Base-by-base conservation (phyloP, 2,888 invertebrate genomes). In the Acronicta leporina region DNA sequence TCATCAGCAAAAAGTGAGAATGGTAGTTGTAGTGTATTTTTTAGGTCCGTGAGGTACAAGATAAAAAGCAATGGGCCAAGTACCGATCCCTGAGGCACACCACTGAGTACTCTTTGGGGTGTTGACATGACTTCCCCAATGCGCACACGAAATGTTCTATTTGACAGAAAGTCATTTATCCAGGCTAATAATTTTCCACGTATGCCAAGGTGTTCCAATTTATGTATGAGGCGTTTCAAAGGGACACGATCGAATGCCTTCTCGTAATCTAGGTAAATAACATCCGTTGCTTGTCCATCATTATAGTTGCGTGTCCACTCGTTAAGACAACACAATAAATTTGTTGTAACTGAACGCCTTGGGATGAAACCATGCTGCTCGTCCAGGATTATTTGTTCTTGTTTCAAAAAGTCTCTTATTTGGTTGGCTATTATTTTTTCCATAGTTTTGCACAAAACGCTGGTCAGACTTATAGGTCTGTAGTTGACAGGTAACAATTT, bases 401-500 rank as follows among this genome's bases (percentile, higher is more conserved):
- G 13, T 38, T 13, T 38, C n/a, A 38, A n/a, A 38, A 38, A 13
- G 13, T n/a, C 13, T 38, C 35, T 35, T 35, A 10, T 35, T 6
- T 35, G 35, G 27, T 27, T 5, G 27, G 27, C 27, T 27, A 27
- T 27, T 2, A 27, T 5, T 27, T 27, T 27, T 27, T 27, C 27
- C 27, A 27, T 27, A 27, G 27, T 27, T 27, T 27, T 27, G 27
- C 27, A 27, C 6, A 27, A 5, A 27, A 27, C 27, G 27, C 27
- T 27, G 27, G 27, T 27, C 27, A 27, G 6, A 27, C 27, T 27
- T 27, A 27, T 27, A 5, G 27, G 27, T 27, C 27, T 40, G n/a
- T 40, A 40, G 40, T 40, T 13, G 40, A 40, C 40, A n/a, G 40
- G 40, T n/a, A n/a, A n/a, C n/a, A 40, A 40, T n/a, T 40, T 40